phyloP scores from a whole-genome alignment of 2,113 vertebrate genomes.

The Burhinus bistriatus region DNA sequence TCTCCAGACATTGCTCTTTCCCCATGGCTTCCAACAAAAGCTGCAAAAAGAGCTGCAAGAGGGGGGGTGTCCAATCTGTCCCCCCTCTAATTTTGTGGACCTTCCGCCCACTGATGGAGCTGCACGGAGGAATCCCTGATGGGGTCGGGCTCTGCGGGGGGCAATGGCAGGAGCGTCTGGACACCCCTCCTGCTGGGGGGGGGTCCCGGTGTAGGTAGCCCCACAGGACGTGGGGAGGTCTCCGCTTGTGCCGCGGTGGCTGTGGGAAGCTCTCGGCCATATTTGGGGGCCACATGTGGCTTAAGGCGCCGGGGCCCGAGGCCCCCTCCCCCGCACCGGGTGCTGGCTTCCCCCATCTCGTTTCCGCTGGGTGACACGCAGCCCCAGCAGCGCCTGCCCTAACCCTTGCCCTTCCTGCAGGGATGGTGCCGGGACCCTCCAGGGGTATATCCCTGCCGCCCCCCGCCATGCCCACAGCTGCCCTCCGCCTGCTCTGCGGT shows the following conservation, averaged over 20 bases:
- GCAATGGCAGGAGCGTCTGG: neutral
- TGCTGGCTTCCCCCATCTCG: neutral
- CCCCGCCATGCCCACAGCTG: neutral
- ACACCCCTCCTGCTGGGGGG: no score
- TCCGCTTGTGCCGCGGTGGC: neutral
- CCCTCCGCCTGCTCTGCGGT: neutral
- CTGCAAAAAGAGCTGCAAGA: neutral
- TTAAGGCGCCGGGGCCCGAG: neutral
- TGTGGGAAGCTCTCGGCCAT: neutral
- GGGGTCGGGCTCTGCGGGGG: neutral
- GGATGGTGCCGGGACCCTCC: neutral
- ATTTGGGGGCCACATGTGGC: rapidly evolving
- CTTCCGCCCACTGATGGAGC: neutral
- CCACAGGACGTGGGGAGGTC: rapidly evolving
- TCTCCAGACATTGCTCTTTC: neutral
- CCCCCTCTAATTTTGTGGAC: neutral
- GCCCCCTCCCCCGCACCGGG: neutral
- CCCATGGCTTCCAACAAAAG: rapidly evolving
- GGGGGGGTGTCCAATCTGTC: rapidly evolving
- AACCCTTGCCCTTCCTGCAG: neutral
- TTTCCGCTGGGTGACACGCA: neutral
- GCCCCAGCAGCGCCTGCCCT: neutral
- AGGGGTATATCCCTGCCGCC: neutral
- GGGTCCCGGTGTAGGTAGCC: neutral
- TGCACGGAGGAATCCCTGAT: neutral